phyloP scores from a whole-genome alignment of 2,888 invertebrate genomes.

The Meteorus cinctellus region DNA sequence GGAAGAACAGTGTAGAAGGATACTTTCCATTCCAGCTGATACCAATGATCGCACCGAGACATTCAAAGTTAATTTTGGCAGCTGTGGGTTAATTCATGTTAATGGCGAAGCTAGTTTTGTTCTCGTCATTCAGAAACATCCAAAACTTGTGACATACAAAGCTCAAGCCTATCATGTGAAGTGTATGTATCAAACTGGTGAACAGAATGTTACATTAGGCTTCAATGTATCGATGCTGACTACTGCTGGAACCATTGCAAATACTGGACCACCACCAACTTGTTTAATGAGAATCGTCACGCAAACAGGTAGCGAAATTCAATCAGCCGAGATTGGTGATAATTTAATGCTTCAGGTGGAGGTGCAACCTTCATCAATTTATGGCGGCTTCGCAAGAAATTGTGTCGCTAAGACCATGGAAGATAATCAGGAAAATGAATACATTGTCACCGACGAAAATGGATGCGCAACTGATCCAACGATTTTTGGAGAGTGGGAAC shows the following conservation, averaged over 20 bases:
- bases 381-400: constrained; percentile 94
- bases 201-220: constrained; percentile 92
- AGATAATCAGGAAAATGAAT: constrained; percentile 90
- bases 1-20: constrained; percentile 89
- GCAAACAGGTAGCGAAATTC: constrained; percentile 89
- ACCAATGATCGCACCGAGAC: constrained; percentile 74
- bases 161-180: constrained; percentile 97
- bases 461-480: constrained; percentile 94
- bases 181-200: constrained; percentile 95
- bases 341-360: constrained; percentile 90
- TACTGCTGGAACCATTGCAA: constrained; percentile 95
- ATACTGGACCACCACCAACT: constrained; percentile 94
- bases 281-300: constrained; percentile 95
- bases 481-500: constrained; percentile 95
- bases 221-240: constrained; percentile 97
- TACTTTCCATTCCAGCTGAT: constrained; percentile 85
- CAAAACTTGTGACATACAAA: constrained; percentile 93
- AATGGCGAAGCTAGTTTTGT: constrained; percentile 95
- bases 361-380: constrained; percentile 87
- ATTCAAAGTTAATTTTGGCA: constrained; percentile 92
- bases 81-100: constrained; percentile 92
- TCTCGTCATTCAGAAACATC: constrained; percentile 96
- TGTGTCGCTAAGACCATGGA: constrained; percentile 95
- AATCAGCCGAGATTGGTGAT: constrained; percentile 93
- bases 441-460: constrained; percentile 93